Percentiles rank a stretch among this genome's conserved stretches.
Conservation (phyloP, 1,140 invertebrate genomes). For the Diorhabda elongata region DNA sequence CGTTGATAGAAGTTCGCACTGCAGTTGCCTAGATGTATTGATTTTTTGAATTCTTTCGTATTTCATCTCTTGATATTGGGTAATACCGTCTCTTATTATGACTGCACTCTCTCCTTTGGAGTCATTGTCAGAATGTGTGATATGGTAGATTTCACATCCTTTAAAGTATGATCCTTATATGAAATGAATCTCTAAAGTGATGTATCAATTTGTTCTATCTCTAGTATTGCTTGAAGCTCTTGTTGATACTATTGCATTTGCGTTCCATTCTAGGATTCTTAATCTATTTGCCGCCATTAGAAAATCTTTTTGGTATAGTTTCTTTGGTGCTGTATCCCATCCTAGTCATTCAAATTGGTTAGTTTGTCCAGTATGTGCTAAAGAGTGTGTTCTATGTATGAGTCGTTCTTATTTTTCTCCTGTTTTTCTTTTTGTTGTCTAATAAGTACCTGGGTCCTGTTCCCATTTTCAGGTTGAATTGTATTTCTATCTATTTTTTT, state of each 20-base stretch:
- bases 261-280: slow-evolving; percentile 35
- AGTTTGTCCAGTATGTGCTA: slow-evolving; percentile 19
- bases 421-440: not conserved
- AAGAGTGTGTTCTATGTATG: slow-evolving; percentile 10
- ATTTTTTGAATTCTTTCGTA: too few species aligned
- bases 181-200: slow-evolving; percentile 28
- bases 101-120: slow-evolving; percentile 11
- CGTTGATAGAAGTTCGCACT: too few species aligned
- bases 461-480: not conserved
- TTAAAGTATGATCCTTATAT: slow-evolving; percentile 23
- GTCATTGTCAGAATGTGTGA: slow-evolving; percentile 26
- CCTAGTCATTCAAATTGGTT: slow-evolving; percentile 21
- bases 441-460: not conserved
- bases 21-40: too few species aligned
- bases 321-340: not conserved
- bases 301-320: not conserved
- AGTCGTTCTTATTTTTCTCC: not conserved
- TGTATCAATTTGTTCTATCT: slow-evolving; percentile 31
- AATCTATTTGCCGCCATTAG: slow-evolving; percentile 10
- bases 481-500: not conserved
- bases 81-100: too few species aligned
- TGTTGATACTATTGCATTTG: slow-evolving; percentile 21
- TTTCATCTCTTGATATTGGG: too few species aligned
- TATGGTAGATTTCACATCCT: slow-evolving; percentile 26
- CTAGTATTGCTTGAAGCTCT: slow-evolving; percentile 31